Conservation (phyloP, 2,888 invertebrate genomes). For the Dastarcus helophoroides region DNA sequence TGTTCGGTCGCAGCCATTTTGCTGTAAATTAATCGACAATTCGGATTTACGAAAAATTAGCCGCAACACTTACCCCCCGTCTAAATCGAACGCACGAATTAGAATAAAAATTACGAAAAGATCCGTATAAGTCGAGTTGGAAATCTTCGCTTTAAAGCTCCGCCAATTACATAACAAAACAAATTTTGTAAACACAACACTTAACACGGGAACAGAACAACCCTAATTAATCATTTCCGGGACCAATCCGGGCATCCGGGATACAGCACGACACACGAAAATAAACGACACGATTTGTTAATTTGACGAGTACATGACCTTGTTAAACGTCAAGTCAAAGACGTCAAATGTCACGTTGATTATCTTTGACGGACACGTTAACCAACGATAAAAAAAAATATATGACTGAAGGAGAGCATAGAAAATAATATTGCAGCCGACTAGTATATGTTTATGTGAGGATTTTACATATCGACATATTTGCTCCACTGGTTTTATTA, state of each 20-base stretch:
- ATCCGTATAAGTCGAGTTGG: background rate
- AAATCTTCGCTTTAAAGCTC: constrained; percentile 12
- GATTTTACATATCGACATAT: too few species aligned
- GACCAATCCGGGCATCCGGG: constrained; percentile 29
- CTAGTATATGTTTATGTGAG: too few species aligned
- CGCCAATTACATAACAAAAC: constrained; percentile 26
- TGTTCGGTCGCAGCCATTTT: constrained; percentile 42
- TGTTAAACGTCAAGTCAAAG: too few species aligned
- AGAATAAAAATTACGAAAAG: constrained; percentile 19
- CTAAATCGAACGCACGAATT: constrained; percentile 14
- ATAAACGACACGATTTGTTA: too few species aligned
- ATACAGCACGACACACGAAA: constrained; percentile 7
- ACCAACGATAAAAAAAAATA: too few species aligned
- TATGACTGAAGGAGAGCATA: too few species aligned
- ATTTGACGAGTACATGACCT: too few species aligned
- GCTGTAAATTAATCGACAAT: constrained; percentile 10
- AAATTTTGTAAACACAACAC: constrained; percentile 21
- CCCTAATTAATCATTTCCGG: constrained; percentile 36
- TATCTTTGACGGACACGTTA: too few species aligned
- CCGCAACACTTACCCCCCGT: background rate
- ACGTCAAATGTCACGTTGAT: too few species aligned
- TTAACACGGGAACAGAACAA: constrained; percentile 19
- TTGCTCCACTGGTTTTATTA: too few species aligned
- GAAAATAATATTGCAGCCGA: too few species aligned
- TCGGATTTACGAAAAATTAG: constrained; percentile 8